Conservation (phyloP, 2,797 vertebrate species). For the Urophycis tenuis region DNA sequence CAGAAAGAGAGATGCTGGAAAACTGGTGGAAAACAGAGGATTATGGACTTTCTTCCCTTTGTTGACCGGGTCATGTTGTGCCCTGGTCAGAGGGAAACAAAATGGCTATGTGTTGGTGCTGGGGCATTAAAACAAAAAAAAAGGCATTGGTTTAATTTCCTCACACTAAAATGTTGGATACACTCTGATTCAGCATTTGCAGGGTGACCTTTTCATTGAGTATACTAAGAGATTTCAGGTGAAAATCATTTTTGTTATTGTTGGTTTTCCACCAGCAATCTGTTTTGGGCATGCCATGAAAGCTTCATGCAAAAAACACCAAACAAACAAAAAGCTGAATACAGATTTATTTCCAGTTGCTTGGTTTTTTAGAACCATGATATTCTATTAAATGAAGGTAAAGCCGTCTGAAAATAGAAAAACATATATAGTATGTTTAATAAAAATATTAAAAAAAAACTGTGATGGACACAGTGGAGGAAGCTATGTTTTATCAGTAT, state of each 20-base stretch:
- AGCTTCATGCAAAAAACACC: background rate
- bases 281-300: background rate
- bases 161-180: background rate
- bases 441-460: background rate
- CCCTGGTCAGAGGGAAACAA: constrained; percentile 26
- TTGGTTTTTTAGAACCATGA: background rate
- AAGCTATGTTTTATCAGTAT: background rate
- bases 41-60: constrained; percentile 7
- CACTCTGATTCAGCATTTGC: background rate
- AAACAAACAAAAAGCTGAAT: background rate
- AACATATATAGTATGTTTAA: background rate
- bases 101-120: constrained; percentile 18
- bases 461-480: too few species aligned
- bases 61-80: constrained; percentile 21
- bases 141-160: background rate
- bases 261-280: background rate
- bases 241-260: background rate
- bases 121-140: background rate
- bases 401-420: background rate
- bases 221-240: background rate
- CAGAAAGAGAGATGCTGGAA: constrained; percentile 9
- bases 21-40: background rate
- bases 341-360: background rate
- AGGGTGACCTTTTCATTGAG: background rate
- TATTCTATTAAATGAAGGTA: background rate